Percentiles rank a stretch among this genome's conserved stretches.
phyloP scores from a whole-genome alignment of 1,140 invertebrate genomes.

The Drosophila subpulchrella region DNA sequence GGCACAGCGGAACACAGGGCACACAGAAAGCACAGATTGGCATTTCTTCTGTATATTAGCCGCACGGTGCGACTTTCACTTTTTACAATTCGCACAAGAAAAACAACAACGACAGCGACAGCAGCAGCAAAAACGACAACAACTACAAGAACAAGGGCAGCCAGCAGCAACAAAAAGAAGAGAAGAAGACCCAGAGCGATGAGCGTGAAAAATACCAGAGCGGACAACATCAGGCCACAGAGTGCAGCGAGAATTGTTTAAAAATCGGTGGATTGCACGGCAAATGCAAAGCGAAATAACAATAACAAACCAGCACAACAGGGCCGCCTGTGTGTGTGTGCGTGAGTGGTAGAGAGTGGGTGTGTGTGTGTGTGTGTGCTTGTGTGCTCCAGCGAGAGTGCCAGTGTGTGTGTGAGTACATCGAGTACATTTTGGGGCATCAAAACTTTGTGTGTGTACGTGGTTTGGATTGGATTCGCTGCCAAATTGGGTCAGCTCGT shows the following conservation, averaged over 20 bases:
- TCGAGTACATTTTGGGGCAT: constrained; percentile 24
- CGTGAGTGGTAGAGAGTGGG: constrained; percentile 24
- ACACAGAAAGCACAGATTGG: neutral
- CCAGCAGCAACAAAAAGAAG: constrained; percentile 25
- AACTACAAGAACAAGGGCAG: constrained; percentile 14
- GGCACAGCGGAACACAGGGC: neutral
- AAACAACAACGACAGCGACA: constrained; percentile 14
- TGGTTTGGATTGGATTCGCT: constrained; percentile 39
- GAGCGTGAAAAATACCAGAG: constrained; percentile 42
- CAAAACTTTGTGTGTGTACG: constrained; percentile 47
- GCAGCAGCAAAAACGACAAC: constrained; percentile 6
- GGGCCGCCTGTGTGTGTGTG: constrained; percentile 26
- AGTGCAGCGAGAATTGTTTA: constrained; percentile 31
- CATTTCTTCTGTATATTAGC: neutral
- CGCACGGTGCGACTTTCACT: constrained; percentile 35
- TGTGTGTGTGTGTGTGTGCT: constrained; percentile 16
- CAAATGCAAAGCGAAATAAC: constrained; percentile 38
- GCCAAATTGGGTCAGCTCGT: constrained; percentile 52
- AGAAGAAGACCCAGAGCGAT: constrained; percentile 29
- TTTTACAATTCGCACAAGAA: constrained; percentile 45
- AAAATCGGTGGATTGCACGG: constrained; percentile 16
- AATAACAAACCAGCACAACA: constrained; percentile 36
- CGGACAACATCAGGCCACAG: constrained; percentile 23
- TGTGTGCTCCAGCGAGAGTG: constrained; percentile 19
- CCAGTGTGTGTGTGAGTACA: constrained; percentile 29